Evolutionary conservation across 1,140 invertebrate species (phyloP).

Genomic region (Agraylea sexmaculata): DNA sequence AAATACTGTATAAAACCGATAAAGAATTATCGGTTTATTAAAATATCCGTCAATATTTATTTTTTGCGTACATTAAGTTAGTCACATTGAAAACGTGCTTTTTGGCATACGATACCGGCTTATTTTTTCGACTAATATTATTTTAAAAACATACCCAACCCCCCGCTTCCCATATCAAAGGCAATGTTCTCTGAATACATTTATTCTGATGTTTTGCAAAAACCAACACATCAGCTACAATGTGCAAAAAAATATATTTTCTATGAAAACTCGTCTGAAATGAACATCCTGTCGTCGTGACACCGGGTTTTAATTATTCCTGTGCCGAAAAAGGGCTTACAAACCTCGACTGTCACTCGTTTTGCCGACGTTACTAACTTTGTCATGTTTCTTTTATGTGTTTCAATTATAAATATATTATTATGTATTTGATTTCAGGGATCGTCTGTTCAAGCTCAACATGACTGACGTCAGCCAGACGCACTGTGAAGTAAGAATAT

Average conservation of each 20-base stretch:
- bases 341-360: constrained; percentile 1
- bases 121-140: no score
- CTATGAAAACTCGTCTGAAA: constrained; percentile 9
- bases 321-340: background rate
- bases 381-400: constrained; percentile 3
- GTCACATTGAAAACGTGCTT: no score
- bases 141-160: no score
- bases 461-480: constrained; percentile 59
- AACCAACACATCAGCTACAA: no score
- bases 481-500: constrained; percentile 59
- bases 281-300: constrained; percentile 7
- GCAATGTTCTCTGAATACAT: no score
- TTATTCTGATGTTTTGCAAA: no score
- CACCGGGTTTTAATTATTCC: background rate
- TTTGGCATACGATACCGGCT: no score
- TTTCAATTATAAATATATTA: constrained; percentile 8
- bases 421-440: constrained; percentile 44
- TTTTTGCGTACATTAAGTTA: no score
- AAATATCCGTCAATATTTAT: no score
- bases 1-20: no score
- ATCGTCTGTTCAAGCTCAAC: constrained; percentile 56
- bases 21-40: no score
- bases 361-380: constrained; percentile 8
- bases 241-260: constrained; percentile 5
- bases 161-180: no score